Percentiles rank a stretch among this genome's conserved stretches.
Conservation (phyloP, 1,140 invertebrate species). For the Rhyzopertha dominica region DNA sequence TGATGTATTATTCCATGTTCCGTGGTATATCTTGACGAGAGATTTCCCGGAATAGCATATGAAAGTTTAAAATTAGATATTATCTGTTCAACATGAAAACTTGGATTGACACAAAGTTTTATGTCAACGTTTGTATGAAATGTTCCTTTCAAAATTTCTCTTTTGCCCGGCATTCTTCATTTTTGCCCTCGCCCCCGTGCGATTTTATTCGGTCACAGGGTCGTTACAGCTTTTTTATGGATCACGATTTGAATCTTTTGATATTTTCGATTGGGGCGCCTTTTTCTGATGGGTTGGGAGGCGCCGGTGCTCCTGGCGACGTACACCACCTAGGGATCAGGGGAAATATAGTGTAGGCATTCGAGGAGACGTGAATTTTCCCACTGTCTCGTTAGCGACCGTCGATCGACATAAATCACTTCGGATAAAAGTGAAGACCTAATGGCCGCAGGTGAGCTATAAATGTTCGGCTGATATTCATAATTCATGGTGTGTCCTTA, state of each 20-base stretch:
- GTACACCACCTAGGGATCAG: slow-evolving; percentile 35
- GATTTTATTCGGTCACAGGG: slow-evolving; percentile 18
- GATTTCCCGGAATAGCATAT: no score
- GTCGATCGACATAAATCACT: slow-evolving; percentile 34
- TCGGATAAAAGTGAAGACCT: slow-evolving; percentile 30
- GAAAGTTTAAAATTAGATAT: no score
- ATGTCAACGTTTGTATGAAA: no score
- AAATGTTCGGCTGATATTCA: slow-evolving; percentile 36
- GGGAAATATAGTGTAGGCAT: no score
- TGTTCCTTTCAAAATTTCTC: no score
- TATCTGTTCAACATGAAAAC: no score
- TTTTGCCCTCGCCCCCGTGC: slow-evolving; percentile 16
- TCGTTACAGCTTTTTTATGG: slow-evolving; percentile 34
- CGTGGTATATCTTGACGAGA: no score
- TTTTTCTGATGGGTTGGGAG: slow-evolving; percentile 22
- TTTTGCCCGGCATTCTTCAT: slow-evolving; percentile 8
- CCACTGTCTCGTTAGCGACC: slow-evolving; percentile 37
- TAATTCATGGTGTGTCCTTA: slow-evolving; percentile 35
- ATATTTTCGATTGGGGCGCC: slow-evolving; percentile 29
- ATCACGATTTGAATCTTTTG: slow-evolving; percentile 32
- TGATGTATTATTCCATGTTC: no score
- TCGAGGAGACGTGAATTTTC: no score
- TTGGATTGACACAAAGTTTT: no score
- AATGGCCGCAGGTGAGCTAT: slow-evolving; percentile 41
- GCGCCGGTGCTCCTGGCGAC: slow-evolving; percentile 28